Evolutionary conservation across 2,113 vertebrate genomes (phyloP).

Genomic region (Gopherus flavomarginatus): DNA sequence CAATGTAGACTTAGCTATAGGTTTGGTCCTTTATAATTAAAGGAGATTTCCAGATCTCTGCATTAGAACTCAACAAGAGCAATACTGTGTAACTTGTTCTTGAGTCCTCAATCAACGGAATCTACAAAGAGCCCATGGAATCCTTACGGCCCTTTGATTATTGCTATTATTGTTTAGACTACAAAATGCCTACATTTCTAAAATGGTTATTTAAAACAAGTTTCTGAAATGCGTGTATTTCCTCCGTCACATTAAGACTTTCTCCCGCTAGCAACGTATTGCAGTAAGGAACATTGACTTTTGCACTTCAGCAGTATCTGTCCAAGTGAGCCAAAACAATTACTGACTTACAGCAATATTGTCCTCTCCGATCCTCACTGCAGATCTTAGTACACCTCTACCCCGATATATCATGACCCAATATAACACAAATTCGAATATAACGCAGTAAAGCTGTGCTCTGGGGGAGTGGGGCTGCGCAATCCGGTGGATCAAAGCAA

Average conservation of each 20-base stretch:
- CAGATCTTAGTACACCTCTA: neutral
- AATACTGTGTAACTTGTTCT: neutral
- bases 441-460: no score
- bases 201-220: neutral
- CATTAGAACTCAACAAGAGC: neutral
- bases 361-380: neutral
- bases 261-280: neutral
- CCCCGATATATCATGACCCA: no score
- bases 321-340: neutral
- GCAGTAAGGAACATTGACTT: neutral
- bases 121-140: neutral
- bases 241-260: neutral
- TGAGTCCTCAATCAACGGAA: neutral
- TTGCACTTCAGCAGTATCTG: neutral
- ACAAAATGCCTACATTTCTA: neutral
- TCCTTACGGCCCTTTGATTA: neutral
- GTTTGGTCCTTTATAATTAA: neutral
- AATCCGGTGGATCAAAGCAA: no score
- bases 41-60: neutral
- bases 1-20: neutral
- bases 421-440: no score
- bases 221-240: accelerated
- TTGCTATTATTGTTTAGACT: neutral
- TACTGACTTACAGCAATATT: neutral
- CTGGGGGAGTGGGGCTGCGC: no score